Conservation (phyloP, 2,113 vertebrate species). For the Peromyscus californicus region DNA sequence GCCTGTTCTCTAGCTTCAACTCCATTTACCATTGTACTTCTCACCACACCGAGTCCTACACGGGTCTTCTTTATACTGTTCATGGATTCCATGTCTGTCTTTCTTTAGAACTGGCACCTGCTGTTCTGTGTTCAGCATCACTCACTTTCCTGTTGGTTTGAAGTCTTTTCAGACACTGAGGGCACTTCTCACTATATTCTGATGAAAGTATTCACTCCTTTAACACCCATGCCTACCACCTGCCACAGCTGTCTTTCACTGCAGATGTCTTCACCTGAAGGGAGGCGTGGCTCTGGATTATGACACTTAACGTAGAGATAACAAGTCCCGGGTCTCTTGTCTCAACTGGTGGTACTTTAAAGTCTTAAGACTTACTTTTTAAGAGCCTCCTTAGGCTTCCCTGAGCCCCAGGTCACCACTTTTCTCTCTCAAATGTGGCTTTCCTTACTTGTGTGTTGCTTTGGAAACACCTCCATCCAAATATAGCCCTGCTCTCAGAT, state of each 20-base stretch:
- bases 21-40: neutral
- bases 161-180: neutral
- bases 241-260: neutral
- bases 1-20: neutral
- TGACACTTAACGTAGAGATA: neutral
- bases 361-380: neutral
- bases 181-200: neutral
- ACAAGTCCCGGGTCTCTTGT: neutral
- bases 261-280: neutral
- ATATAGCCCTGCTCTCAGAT: neutral
- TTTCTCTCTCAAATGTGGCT: neutral
- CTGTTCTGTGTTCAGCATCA: neutral
- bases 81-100: rapidly evolving
- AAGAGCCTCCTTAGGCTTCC: neutral
- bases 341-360: neutral
- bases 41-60: rapidly evolving
- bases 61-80: neutral
- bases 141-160: neutral
- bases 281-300: neutral
- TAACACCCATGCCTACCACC: neutral
- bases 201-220: neutral
- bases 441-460: neutral
- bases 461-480: rapidly evolving
- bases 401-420: neutral
- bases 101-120: neutral